Evolutionary conservation across 2,888 invertebrate genomes (phyloP).

Genomic region (Ophion ellenae): DNA sequence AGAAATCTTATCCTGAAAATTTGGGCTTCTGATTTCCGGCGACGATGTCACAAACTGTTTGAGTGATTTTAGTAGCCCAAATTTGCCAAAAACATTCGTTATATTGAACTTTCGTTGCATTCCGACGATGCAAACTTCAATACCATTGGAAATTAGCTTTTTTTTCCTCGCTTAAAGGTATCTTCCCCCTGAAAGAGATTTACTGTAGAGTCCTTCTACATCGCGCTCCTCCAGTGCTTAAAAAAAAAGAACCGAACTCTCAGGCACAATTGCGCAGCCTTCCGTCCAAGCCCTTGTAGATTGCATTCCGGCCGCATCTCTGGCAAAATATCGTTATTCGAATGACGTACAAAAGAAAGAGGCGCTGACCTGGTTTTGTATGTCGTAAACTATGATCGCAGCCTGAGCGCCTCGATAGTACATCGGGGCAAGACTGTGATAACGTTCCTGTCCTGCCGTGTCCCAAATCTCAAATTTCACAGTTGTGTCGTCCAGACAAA

Average conservation of each 20-base stretch:
- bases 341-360: not conserved
- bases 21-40: too few relatives aligned
- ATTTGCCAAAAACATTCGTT: too few relatives aligned
- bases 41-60: too few relatives aligned
- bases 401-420: constrained; percentile 99
- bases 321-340: not conserved
- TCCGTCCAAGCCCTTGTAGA: not conserved
- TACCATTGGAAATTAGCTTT: too few relatives aligned
- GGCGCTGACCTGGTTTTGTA: constrained; percentile 94
- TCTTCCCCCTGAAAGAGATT: too few relatives aligned
- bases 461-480: constrained; percentile 99
- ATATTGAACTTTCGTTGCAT: too few relatives aligned
- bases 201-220: too few relatives aligned
- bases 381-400: constrained; percentile 99
- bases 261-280: not conserved
- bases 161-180: too few relatives aligned
- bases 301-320: not conserved
- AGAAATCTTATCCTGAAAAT: too few relatives aligned
- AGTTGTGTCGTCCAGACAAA: constrained; percentile 98
- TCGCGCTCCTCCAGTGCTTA: not conserved
- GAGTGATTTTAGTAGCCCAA: too few relatives aligned
- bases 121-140: too few relatives aligned
- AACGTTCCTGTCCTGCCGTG: constrained; percentile 99
- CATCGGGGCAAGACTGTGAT: constrained; percentile 99
- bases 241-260: not conserved